Evolutionary conservation across 2,888 invertebrate genomes (phyloP).

Genomic region (Ochlodes sylvanus): DNA sequence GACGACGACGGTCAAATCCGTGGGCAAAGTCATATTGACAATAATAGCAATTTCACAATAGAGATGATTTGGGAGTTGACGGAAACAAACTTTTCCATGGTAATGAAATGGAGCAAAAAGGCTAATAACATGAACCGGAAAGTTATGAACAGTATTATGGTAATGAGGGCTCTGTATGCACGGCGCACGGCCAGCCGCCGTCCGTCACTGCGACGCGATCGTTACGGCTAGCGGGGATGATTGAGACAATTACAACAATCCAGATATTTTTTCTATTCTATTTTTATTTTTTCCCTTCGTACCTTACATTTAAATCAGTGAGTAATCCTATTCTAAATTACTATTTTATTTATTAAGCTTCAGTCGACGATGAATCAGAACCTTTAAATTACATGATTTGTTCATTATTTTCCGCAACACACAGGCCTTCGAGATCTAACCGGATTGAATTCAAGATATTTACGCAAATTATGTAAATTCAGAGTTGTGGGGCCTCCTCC

Average conservation of each 20-base stretch:
- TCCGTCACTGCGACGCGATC: neutral
- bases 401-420: constrained; percentile 10
- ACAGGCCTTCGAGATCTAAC: constrained; percentile 6
- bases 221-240: too few relatives aligned
- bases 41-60: too few relatives aligned
- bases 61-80: neutral
- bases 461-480: constrained; percentile 25
- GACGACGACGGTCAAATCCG: too few relatives aligned
- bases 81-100: neutral
- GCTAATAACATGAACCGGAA: constrained; percentile 20
- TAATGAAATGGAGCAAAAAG: constrained; percentile 32
- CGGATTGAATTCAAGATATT: constrained; percentile 18
- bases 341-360: neutral
- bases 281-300: too few relatives aligned
- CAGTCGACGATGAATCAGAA: neutral
- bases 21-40: too few relatives aligned
- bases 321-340: too few relatives aligned
- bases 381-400: neutral
- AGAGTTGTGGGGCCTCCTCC: neutral
- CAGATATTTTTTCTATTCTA: too few relatives aligned
- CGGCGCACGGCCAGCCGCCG: neutral
- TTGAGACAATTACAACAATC: too few relatives aligned
- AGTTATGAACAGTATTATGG: constrained; percentile 23
- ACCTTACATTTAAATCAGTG: too few relatives aligned
- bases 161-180: constrained; percentile 10